Base-by-base conservation (phyloP, 2,113 vertebrate genomes). In the Fulica atra region DNA sequence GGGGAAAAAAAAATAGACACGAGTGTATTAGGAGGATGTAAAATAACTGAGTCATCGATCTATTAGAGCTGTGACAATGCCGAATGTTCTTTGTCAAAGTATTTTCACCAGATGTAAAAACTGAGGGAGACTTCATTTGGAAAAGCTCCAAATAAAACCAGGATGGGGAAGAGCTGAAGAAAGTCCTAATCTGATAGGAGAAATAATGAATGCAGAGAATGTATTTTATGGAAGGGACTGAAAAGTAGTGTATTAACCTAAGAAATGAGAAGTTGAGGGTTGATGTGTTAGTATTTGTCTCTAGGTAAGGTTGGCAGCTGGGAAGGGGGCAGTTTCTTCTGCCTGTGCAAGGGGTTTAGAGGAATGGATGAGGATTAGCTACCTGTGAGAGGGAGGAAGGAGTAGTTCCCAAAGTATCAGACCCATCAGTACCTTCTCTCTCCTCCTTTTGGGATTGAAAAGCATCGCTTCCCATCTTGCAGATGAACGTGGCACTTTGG, bases 241-340 rank as follows among this genome's bases (percentile, higher is more conserved):
- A 9, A 68, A 80, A 66, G 25, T 24, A 16, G 7, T 1, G 10
- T 42, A 13, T 16, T 23, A 3, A 33, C 8, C 5, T 24, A 33
- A n/a, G 53, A n/a, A 48, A 53, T 16, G 7, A 50, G 54, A 26
- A 40, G 31, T 3, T 10, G 17, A 23, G 24, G 33, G 51, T 29
- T 44, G 28, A 2, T 7, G 0, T 2, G 4, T 16, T 38, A 1
- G 17, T 24, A 44, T 29, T 59, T 24, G 54, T 28, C 24, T 24
- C 42, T 59, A 6, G 59, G 24, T 33, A 17, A 26, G 16, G 25
- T 2, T 12, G 60, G 24, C 35, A 31, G 4, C 56, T 40, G 76
- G 81, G 48, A 51, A 50, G 56, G n/a, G 86, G 61, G 9, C 8
- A 13, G 0, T 16, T 38, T 33, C 53, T 33, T 36, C 17, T 33